Percentiles rank a stretch among this genome's conserved stretches.
Evolutionary conservation across 2,888 invertebrate species (phyloP).

Genomic region (Pollenia griseotomentosa): DNA sequence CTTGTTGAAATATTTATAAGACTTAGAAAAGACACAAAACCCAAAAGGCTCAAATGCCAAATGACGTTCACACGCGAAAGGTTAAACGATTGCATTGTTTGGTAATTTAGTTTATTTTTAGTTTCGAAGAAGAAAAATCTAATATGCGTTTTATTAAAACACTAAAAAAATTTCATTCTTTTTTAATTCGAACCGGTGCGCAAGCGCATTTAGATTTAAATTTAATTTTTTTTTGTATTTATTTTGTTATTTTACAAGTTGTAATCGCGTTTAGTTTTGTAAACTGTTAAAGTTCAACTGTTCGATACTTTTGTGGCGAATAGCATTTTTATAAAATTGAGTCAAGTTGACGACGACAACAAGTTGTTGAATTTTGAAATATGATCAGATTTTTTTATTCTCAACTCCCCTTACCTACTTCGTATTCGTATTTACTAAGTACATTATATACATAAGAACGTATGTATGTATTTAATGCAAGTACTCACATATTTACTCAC

Average conservation of each 20-base stretch:
- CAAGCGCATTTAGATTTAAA: conserved; percentile 27
- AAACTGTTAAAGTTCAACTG: conserved; percentile 68
- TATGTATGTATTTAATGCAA: not conserved
- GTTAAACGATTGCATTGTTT: conserved; percentile 48
- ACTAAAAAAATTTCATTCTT: not conserved
- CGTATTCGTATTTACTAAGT: conserved; percentile 1
- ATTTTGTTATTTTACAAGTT: not conserved
- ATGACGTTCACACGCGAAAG: conserved; percentile 16
- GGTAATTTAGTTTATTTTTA: not conserved
- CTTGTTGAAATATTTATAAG: conserved; percentile 51
- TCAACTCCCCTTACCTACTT: conserved; percentile 77
- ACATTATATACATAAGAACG: not conserved
- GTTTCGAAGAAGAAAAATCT: conserved; percentile 5
- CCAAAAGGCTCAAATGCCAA: conserved; percentile 54
- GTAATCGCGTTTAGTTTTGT: conserved; percentile 59
- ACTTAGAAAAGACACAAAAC: conserved; percentile 36
- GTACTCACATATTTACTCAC: not conserved
- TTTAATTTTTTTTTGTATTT: conserved; percentile 1
- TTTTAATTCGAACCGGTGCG: conserved; percentile 37
- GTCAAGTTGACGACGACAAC: conserved; percentile 42
- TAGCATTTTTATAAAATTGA: conserved; percentile 72
- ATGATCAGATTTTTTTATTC: conserved; percentile 82
- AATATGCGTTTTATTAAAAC: conserved; percentile 34
- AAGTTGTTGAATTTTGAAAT: conserved; percentile 86
- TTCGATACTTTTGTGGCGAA: conserved; percentile 46